These are phyloP conservation scores for Scaptomyza caliginosa DNA, from an alignment of 2,888 invertebrate genomes.

Conservation along the genomic window DNA sequence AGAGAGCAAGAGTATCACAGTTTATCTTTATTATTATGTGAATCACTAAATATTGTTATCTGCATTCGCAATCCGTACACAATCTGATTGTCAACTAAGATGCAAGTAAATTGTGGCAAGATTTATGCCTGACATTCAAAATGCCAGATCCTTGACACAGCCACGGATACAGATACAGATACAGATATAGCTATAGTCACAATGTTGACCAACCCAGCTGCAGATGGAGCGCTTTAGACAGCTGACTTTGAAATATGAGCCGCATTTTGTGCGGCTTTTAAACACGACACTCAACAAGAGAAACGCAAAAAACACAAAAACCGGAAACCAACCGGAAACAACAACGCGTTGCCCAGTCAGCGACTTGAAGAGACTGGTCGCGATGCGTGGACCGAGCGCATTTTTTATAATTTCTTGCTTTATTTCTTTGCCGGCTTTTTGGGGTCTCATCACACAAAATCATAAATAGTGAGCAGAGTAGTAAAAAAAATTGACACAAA, in stretches of 20 bases:
- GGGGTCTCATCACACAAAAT: conserved; percentile 34
- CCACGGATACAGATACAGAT: conserved; percentile 1
- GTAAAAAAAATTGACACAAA: conserved; percentile 61
- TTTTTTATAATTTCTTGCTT: conserved; percentile 38
- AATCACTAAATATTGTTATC: neutral
- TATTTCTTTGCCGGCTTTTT: conserved; percentile 19
- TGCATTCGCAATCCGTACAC: neutral
- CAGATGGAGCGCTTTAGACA: conserved; percentile 37
- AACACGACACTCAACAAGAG: conserved; percentile 17
- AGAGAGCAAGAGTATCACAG: neutral
- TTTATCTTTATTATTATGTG: neutral
- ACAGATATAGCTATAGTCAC: too few species aligned
- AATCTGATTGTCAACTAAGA: conserved; percentile 11
- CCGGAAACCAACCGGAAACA: neutral
- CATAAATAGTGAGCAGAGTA: conserved; percentile 26
- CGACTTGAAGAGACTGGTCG: conserved; percentile 8
- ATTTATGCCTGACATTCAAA: conserved; percentile 30
- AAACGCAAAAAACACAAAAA: neutral
- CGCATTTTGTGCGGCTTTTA: conserved; percentile 52
- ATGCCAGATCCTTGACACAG: conserved; percentile 18
- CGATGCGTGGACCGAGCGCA: conserved; percentile 39
- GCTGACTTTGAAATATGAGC: conserved; percentile 63
- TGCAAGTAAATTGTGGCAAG: conserved; percentile 38
- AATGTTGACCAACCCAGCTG: neutral
- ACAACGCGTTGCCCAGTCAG: neutral